Percentiles rank a stretch among this genome's conserved stretches.
These are phyloP conservation scores for Zaprionus lachaisei DNA, from an alignment of 1,140 invertebrate species.

Conservation along the genomic window DNA sequence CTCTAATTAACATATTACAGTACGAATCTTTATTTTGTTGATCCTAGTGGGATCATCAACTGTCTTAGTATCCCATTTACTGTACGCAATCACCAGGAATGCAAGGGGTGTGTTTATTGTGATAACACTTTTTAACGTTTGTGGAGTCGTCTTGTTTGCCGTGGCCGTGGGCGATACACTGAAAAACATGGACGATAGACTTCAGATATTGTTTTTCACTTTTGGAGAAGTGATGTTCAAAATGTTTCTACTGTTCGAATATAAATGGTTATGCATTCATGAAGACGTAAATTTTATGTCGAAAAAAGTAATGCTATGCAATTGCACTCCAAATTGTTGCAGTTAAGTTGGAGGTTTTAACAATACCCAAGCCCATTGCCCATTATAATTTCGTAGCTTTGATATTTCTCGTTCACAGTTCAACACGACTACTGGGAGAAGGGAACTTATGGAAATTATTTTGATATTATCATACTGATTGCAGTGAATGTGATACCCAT, in stretches of 20 bases:
- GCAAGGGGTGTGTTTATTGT: constrained; percentile 22
- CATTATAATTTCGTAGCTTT: neutral
- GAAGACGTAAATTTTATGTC: constrained; percentile 44
- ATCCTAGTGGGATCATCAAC: constrained; percentile 19
- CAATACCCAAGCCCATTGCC: constrained; percentile 5
- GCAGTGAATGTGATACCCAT: neutral
- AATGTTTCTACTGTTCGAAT: constrained; percentile 38
- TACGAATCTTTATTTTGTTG: constrained; percentile 17
- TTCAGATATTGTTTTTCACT: constrained; percentile 23
- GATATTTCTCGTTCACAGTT: constrained; percentile 9
- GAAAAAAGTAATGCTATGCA: constrained; percentile 33
- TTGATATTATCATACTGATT: neutral
- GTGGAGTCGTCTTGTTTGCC: constrained; percentile 42
- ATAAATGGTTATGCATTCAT: constrained; percentile 39
- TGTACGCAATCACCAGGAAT: constrained; percentile 7
- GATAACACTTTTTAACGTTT: neutral
- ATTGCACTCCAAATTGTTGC: constrained; percentile 52
- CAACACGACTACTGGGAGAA: neutral
- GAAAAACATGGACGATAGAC: neutral
- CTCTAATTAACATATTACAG: constrained; percentile 15
- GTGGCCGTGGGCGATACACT: neutral
- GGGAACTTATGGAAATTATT: neutral
- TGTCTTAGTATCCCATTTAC: constrained; percentile 32
- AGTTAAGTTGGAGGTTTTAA: constrained; percentile 31
- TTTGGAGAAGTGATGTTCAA: constrained; percentile 41